Conservation (phyloP, 1,140 invertebrate genomes). For the Samia ricini region DNA sequence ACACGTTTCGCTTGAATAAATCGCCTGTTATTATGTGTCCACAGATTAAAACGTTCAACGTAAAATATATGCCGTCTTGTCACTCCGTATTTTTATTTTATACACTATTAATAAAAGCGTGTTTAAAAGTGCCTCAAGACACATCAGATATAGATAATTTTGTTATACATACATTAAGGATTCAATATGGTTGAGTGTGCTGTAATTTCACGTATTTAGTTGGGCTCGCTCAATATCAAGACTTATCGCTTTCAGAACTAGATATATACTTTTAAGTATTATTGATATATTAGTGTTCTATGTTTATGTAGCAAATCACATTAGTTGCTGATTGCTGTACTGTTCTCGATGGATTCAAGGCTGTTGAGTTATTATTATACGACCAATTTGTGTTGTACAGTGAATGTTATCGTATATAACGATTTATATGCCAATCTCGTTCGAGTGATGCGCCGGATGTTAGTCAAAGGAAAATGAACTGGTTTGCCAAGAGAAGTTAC, state of each 20-base stretch:
- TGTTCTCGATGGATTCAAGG: slow-evolving; percentile 62
- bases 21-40: slow-evolving; percentile 21
- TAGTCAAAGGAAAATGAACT: slow-evolving; percentile 69
- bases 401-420: slow-evolving; percentile 50
- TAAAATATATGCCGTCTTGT: not conserved
- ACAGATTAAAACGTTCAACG: not conserved
- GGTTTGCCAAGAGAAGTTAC: slow-evolving; percentile 77
- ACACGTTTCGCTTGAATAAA: slow-evolving; percentile 67
- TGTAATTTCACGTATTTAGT: slow-evolving; percentile 63
- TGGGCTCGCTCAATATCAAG: slow-evolving; percentile 74
- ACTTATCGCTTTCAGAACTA: slow-evolving; percentile 71
- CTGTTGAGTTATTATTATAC: slow-evolving; percentile 59
- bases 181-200: slow-evolving; percentile 60
- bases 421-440: slow-evolving; percentile 51
- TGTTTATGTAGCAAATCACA: slow-evolving; percentile 70
- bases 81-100: slow-evolving; percentile 17
- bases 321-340: slow-evolving; percentile 66
- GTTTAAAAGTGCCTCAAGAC: slow-evolving; percentile 39
- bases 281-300: slow-evolving; percentile 60
- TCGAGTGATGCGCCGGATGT: slow-evolving; percentile 70
- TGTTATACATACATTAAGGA: slow-evolving; percentile 29
- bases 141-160: slow-evolving; percentile 4
- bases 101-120: slow-evolving; percentile 46
- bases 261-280: slow-evolving; percentile 68
- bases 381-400: slow-evolving; percentile 65